Base-by-base conservation (phyloP, 2,888 invertebrate genomes). In the Drosophila birchii region DNA sequence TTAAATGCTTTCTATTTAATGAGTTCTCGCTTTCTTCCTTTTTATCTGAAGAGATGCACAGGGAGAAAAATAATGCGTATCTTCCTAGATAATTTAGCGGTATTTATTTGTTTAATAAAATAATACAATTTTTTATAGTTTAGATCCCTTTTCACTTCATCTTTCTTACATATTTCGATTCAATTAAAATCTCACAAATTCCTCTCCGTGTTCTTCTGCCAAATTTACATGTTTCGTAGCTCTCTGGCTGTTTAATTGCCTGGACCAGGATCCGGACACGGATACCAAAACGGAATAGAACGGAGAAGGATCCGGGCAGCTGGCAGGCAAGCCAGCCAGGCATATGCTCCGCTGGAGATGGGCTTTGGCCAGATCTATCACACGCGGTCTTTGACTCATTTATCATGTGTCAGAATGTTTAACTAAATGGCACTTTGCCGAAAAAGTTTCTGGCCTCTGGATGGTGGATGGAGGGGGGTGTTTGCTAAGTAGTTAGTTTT, bases 1-100 rank as follows among this genome's bases (percentile, higher is more conserved):
- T 78, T 89, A 86, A 88, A 86, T 86, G 87, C 89, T 86, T 86
- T 86, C 86, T 90, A 86, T 84, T 90, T 86, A 90, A 86, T 86
- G 86, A 86, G 86, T 81, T 83, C 75, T 62, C 71, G 55, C 55
- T 55, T 49, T 55, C 60, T 43, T 3, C 44, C 44, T 32, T 18
- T 70, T 20, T 26, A n/a, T 18, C 34, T n/a, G 49, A 47, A 59
- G 49, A 71, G 51, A 43, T 49, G 18, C 58, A 54, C 69, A 11
- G 57, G 3, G 14, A 26, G 36, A 34, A 53, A 51, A 43, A 11
- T 0, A 1, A 12, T 18, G 7, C 12, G 18, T 1, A 11, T 47
- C 0, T 14, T 14, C 1, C 12, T 12, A 7, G 20, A 20, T 20
- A 20, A 6, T 23, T 44, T 44, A 44, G 14, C 0, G 1, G 3